phyloP scores from a whole-genome alignment of 2,113 vertebrate genomes.

The Phocoena sinus region DNA sequence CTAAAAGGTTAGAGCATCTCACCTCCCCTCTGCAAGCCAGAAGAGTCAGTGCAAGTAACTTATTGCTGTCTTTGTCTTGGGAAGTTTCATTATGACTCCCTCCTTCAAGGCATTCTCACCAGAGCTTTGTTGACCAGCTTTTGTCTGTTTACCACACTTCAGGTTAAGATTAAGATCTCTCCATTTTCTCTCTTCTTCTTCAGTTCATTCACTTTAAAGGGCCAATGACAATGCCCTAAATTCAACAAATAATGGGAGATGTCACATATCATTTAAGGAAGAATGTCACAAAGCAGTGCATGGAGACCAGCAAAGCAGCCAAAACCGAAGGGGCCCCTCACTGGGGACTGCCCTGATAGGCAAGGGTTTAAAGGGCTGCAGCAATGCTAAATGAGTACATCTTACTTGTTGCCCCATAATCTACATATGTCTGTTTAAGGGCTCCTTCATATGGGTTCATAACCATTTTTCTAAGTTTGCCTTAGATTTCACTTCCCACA shows the following conservation, averaged over 20 bases:
- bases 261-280: neutral
- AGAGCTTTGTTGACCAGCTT: neutral
- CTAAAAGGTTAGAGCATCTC: neutral
- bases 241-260: neutral
- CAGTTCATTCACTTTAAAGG: constrained; percentile 13
- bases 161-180: constrained; percentile 4
- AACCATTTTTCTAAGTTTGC: neutral
- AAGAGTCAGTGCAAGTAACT: neutral
- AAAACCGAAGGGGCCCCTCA: neutral
- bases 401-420: neutral
- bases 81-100: neutral
- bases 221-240: neutral
- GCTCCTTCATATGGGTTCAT: neutral
- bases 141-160: constrained; percentile 37
- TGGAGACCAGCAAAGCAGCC: neutral
- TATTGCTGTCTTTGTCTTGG: neutral
- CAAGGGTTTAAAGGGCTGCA: neutral
- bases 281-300: neutral
- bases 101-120: neutral
- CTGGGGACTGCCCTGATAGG: neutral
- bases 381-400: neutral
- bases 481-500: neutral
- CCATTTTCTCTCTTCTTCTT: neutral
- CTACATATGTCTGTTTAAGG: neutral
- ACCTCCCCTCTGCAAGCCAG: neutral